Base-by-base conservation (phyloP, 2,113 vertebrate genomes). In the Tachycineta bicolor region DNA sequence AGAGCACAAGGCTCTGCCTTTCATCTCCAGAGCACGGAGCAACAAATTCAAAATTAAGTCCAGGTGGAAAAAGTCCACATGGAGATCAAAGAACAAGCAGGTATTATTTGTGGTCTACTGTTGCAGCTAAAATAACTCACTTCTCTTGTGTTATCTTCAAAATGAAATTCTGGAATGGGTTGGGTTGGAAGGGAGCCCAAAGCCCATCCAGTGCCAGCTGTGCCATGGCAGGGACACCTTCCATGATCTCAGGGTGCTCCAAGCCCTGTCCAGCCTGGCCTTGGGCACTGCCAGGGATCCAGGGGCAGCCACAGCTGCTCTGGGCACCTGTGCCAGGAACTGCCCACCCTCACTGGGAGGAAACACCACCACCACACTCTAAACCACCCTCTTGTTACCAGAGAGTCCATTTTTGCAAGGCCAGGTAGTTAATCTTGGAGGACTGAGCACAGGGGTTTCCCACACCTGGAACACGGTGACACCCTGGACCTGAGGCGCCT, bases 181-280 rank as follows among this genome's bases (percentile, higher is more conserved):
- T 75, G 69, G 62, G 20, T 6, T 69, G 12, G 87, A 34, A n/a
- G 14, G 28, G 25, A 62, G 6, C 21, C 14, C 6, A 41, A 47
- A 76, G 2, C 3, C 1, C 41, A 62, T 0, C 21, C 60, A 67
- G 43, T 12, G 1, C 46, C 41, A 33, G 3, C 10, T 28, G 47
- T 70, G 56, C 47, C 65, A 47, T 3, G 37, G 33, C 33, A 69
- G 62, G n/a, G 55, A 76, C 62, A 76, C 24, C 62, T 83, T 0
- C 53, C 47, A 31, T 15, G 3, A 0, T 5, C 58, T 9, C 78
- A 53, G 39, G 44, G 0, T 46, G 60, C 20, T 8, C 53, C 77
- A 4, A 37, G 34, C 21, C 14, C 58, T 0, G 0, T 11, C 77
- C 69, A 82, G 0, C 9, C 60, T 46, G 62, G 12, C n/a, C 87